These are phyloP conservation scores for Equus przewalskii DNA, from an alignment of 2,113 vertebrate species.

Conservation along the genomic window DNA sequence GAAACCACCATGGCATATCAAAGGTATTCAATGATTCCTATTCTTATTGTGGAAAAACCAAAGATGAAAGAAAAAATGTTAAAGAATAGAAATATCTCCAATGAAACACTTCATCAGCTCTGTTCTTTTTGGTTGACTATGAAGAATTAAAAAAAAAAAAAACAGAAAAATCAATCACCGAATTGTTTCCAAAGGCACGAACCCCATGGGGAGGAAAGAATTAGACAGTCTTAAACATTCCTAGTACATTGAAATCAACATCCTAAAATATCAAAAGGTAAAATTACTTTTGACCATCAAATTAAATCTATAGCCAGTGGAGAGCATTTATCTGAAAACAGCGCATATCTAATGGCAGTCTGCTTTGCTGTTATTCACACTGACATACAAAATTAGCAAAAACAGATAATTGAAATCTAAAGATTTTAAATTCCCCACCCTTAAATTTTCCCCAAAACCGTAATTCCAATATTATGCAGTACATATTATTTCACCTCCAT, in stretches of 20 bases:
- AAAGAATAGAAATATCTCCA: background rate
- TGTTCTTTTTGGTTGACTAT: background rate
- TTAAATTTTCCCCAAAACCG: background rate
- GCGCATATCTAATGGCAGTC: rapidly evolving
- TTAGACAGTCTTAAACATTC: background rate
- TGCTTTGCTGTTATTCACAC: background rate
- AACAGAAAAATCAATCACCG: background rate
- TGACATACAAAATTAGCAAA: background rate
- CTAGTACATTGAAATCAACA: background rate
- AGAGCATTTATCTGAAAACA: background rate
- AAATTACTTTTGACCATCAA: background rate
- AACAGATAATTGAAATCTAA: background rate
- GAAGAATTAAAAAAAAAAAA: background rate
- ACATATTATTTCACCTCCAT: background rate
- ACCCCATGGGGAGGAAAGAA: background rate
- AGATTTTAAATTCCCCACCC: background rate
- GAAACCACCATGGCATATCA: background rate
- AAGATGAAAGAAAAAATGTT: background rate
- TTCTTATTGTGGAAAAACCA: background rate
- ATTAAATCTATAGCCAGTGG: background rate
- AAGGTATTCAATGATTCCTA: background rate
- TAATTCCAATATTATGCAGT: background rate
- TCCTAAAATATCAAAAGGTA: background rate
- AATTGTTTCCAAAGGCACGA: background rate
- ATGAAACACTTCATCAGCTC: background rate